These are phyloP conservation scores for Danio kyathit DNA, from an alignment of 2,797 vertebrate genomes.

Conservation along the genomic window DNA sequence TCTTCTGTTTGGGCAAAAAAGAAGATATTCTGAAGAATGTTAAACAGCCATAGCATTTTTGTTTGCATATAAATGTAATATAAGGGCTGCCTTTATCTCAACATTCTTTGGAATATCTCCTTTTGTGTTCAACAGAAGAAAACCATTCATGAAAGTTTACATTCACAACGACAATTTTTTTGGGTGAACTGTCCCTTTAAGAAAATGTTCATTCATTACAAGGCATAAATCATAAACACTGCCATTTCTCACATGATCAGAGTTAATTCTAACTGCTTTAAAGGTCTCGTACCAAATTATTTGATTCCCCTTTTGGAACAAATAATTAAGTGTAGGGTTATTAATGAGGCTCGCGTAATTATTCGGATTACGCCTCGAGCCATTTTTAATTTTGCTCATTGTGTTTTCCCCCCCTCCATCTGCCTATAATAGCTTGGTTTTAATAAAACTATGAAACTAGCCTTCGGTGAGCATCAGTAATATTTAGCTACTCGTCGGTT, in stretches of 20 bases:
- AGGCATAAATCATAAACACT: constrained; percentile 12
- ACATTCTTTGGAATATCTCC: too few relatives aligned
- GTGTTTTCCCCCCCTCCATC: constrained; percentile 24
- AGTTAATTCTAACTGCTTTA: constrained; percentile 45
- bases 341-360: constrained; percentile 51
- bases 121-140: too few relatives aligned
- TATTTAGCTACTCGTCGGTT: constrained; percentile 12
- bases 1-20: too few relatives aligned
- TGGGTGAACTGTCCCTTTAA: too few relatives aligned
- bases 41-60: too few relatives aligned
- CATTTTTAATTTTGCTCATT: constrained; percentile 49
- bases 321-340: constrained; percentile 60
- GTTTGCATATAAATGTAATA: too few relatives aligned
- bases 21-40: too few relatives aligned
- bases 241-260: neutral
- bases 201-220: neutral
- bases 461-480: constrained; percentile 27
- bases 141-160: too few relatives aligned
- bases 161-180: too few relatives aligned
- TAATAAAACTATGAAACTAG: constrained; percentile 49
- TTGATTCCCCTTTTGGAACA: constrained; percentile 36
- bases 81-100: too few relatives aligned
- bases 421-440: constrained; percentile 37
- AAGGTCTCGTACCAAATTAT: constrained; percentile 16
- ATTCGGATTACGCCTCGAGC: constrained; percentile 39